Evolutionary conservation across 2,797 vertebrate genomes (phyloP).

Genomic region (Esox masquinongy): DNA sequence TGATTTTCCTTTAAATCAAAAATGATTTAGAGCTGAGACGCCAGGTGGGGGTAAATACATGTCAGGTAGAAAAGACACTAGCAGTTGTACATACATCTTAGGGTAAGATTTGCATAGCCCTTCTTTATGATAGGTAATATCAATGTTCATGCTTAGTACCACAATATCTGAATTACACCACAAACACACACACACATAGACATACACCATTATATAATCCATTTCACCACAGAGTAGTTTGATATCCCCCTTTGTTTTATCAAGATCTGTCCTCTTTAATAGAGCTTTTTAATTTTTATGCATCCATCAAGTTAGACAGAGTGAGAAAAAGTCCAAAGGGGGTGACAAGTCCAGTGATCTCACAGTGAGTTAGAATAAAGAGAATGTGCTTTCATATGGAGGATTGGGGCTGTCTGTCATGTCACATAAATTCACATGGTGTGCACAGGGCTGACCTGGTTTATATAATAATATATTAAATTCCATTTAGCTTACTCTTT

Average conservation of each 20-base stretch:
- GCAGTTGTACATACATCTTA: background rate
- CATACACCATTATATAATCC: background rate
- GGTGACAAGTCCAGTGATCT: no score
- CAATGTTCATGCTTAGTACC: conserved; percentile 17
- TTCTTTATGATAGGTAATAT: background rate
- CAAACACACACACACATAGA: background rate
- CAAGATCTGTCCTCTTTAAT: no score
- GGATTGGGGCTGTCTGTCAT: background rate
- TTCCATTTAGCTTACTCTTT: background rate
- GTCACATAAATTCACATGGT: background rate
- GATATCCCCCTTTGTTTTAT: no score
- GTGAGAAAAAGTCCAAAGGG: no score
- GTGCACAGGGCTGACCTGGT: background rate
- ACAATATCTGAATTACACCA: conserved; percentile 10
- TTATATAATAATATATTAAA: background rate
- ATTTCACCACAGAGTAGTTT: no score
- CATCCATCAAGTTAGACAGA: no score
- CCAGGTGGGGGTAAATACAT: background rate
- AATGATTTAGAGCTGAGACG: background rate
- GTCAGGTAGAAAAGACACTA: background rate
- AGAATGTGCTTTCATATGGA: background rate
- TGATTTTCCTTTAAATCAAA: background rate
- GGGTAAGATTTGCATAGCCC: background rate
- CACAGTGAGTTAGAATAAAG: background rate
- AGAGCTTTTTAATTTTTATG: no score